Conservation (phyloP, 2,113 vertebrate species). For the Neolamprologus fasciatus region DNA sequence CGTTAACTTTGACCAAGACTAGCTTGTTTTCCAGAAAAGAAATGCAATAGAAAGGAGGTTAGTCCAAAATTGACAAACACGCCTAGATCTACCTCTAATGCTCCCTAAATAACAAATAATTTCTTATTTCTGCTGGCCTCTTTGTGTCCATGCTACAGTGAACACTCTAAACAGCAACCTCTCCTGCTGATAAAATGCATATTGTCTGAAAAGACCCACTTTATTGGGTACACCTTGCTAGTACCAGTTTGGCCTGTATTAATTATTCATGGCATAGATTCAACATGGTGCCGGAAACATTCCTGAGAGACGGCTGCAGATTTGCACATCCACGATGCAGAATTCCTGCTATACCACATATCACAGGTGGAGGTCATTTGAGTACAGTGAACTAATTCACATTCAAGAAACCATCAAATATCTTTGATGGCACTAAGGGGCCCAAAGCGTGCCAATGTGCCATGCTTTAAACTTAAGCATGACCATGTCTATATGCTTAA, state of each 20-base stretch:
- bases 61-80: not conserved
- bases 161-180: not conserved
- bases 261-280: not conserved
- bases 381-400: not conserved
- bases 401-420: not conserved
- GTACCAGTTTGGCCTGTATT: not conserved
- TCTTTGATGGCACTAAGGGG: not conserved
- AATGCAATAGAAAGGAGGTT: not conserved
- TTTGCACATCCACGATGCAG: not conserved
- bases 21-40: not conserved
- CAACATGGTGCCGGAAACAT: not conserved
- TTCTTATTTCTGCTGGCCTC: not conserved
- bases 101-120: not conserved
- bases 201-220: not conserved
- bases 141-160: accelerated
- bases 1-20: not conserved
- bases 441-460: not conserved
- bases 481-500: not conserved
- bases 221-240: not conserved
- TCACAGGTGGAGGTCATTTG: not conserved
- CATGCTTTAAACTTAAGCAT: not conserved
- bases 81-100: not conserved
- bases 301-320: not conserved
- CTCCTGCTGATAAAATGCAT: not conserved
- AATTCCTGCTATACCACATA: not conserved